Conservation (phyloP, 2,797 vertebrate genomes). For the Tapera naevia region DNA sequence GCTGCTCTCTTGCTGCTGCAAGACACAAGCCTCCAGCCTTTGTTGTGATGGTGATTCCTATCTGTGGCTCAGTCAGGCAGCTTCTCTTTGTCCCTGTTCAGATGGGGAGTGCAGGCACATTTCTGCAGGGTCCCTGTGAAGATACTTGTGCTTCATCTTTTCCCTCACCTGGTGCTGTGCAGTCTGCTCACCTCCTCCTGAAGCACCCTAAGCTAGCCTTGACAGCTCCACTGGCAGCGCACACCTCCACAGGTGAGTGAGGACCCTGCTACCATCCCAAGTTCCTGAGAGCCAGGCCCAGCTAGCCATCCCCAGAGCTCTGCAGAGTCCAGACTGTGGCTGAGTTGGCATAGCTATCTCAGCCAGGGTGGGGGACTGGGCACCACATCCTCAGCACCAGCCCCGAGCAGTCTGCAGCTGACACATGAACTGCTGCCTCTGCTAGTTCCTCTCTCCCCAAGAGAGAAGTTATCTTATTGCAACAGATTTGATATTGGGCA, state of each 20-base stretch:
- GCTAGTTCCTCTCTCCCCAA: neutral
- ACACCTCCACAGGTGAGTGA: accelerated
- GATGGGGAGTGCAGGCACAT: neutral
- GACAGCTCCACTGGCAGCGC: neutral
- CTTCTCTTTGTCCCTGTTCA: neutral
- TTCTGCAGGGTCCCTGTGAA: neutral
- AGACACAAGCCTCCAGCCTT: neutral
- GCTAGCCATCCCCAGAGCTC: neutral
- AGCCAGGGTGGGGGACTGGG: neutral
- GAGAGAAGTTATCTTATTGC: neutral
- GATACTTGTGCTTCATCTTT: neutral
- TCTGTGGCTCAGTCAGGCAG: neutral
- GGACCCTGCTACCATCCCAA: neutral
- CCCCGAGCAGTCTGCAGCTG: neutral
- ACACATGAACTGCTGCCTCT: neutral
- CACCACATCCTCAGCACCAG: neutral
- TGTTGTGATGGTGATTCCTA: neutral
- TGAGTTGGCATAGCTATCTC: neutral
- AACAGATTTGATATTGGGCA: neutral
- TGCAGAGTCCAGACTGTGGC: accelerated
- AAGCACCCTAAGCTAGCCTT: neutral
- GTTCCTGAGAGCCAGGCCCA: neutral
- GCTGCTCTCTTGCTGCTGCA: neutral
- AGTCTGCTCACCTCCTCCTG: neutral
- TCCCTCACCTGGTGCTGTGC: neutral